phyloP scores from a whole-genome alignment of 2,888 invertebrate genomes.

The Cataglyphis altisquamis region DNA sequence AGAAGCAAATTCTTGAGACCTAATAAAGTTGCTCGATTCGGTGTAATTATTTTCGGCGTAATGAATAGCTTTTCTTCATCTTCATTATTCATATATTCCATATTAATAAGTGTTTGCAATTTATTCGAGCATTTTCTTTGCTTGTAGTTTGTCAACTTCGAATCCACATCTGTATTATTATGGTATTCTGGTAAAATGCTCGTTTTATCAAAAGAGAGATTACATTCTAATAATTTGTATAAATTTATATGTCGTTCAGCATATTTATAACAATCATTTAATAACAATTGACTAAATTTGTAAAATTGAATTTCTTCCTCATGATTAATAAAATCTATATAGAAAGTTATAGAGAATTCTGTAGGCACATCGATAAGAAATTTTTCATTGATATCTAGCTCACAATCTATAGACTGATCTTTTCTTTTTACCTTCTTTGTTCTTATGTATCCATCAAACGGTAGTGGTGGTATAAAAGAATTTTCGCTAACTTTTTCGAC shows the following conservation, averaged over 20 bases:
- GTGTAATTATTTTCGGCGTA: conserved; percentile 49
- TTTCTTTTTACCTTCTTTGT: background rate
- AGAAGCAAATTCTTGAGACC: conserved; percentile 70
- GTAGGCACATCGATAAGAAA: conserved; percentile 56
- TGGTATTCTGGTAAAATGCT: background rate
- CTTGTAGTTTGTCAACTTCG: background rate
- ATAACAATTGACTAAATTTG: conserved; percentile 51
- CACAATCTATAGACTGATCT: conserved; percentile 64
- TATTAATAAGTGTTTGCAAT: background rate
- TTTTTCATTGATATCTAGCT: conserved; percentile 25
- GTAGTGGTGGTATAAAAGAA: conserved; percentile 78
- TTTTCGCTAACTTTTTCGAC: background rate
- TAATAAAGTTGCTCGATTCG: conserved; percentile 70
- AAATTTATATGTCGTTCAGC: background rate
- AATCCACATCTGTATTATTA: background rate
- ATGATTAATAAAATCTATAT: conserved; percentile 62
- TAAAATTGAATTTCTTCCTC: conserved; percentile 59
- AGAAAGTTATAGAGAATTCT: conserved; percentile 66
- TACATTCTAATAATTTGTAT: background rate
- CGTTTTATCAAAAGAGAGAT: background rate
- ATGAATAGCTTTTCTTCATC: background rate
- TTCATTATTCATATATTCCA: background rate
- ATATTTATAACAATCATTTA: background rate
- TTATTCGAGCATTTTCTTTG: background rate
- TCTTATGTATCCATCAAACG: conserved; percentile 66